Base-by-base conservation (phyloP, 2,113 vertebrate species). In the Pyrgilauda ruficollis region DNA sequence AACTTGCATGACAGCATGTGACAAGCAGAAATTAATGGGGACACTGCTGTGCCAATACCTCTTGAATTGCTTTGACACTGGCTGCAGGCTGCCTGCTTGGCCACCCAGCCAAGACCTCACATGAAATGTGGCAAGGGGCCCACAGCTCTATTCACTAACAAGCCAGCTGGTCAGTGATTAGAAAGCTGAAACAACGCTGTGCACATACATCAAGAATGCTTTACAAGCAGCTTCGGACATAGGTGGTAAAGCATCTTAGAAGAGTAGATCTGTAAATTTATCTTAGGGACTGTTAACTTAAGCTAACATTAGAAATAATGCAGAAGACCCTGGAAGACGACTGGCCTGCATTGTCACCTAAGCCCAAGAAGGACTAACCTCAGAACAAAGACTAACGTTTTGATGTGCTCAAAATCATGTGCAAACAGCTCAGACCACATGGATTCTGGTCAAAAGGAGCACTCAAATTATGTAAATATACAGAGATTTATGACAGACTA, bases 91-190 rank as follows among this genome's bases (percentile, higher is more conserved):
- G 98, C 98, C 98, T 98, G 97, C 96, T 96, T 96, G 96, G 98
- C 97, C 98, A 98, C 98, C 97, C 98, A 98, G 98, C 99, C 99
- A 99, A 99, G 99, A 99, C 99, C 99, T 99, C 99, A 99, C 99
- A 99, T 99, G 98, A 99, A 98, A 99, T 92, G 98, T 99, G 99
- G 99, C 98, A 97, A 98, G 95, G 97, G 98, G 99, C 99, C 99
- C 98, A 94, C 96, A 83, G 98, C 94, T 97, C 98, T 98, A 99
- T 99, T 99, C 98, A 99, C 97, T 97, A 96, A 97, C 97, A 96
- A 97, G 98, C 98, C 99, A 99, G 99, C 99, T 99, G 99, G 98
- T 99, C 98, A 99, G 98, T 99, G 99, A 99, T 99, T 99, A 99
- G 98, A 99, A 98, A 97, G 95, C 97, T 94, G 94, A 97, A 98